Evolutionary conservation across 1,140 invertebrate species (phyloP), one percentile per base, ranked within the genome.

Genomic region (Calephelis virginiensis): DNA sequence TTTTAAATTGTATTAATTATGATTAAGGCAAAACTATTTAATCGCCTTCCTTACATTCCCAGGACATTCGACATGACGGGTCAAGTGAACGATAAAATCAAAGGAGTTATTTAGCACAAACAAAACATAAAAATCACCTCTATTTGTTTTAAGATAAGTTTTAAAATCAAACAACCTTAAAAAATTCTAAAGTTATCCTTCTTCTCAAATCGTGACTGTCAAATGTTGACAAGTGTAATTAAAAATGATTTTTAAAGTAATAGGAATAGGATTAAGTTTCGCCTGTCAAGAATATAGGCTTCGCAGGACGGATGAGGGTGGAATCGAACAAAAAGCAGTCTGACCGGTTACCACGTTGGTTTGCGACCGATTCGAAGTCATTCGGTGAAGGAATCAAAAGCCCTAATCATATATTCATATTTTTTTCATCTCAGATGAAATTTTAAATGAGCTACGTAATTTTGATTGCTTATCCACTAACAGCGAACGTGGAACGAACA

Each of bases 21-120:
- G 50, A 56, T 56, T 56, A 56, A 56, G 17, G 72, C 72, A 66
- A 77, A 79, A 78, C 77, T 82, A 83, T 82, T 80, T 82, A 80
- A 86, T 84, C 80, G 77, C 78, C 78, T 79, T 74, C 76, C 76
- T 68, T 80, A 77, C 81, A 83, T 83, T 86, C 83, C 75, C 83
- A 83, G 83, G 83, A 81, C 83, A 84, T 82, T 83, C 76, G 74
- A 83, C 83, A 80, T 86, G 83, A 88, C 84, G 81, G 86, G 86
- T 89, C 86, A 87, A 86, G 78, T 82, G 77, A 78, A 78, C 81
- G 86, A 89, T 86, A 87, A 83, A 86, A 85, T 87, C 86, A 77
- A 82, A 83, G 69, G 78, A 83, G 70, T 77, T 83, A 86, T 81
- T 83, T 76, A 81, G 81, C 70, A 70, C 38, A 60, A 8, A 11